Evolutionary conservation across 1,140 invertebrate genomes (phyloP), one percentile per base, ranked within the genome.

Genomic region (Drosophila repleta): DNA sequence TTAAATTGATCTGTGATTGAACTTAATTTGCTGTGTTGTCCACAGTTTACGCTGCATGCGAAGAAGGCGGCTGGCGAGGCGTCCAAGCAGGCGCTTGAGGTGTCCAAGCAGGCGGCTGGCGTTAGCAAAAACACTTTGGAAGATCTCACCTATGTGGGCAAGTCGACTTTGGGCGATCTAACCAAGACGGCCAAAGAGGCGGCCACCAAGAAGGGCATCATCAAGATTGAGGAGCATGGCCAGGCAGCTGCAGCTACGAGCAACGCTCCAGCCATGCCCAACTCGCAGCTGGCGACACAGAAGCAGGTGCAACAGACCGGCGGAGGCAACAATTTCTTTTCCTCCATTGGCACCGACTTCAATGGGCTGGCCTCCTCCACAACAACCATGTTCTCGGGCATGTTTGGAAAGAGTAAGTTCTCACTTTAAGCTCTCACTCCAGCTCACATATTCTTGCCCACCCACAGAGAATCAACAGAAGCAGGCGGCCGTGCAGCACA

Each of bases 361-460:
- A 98, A 98, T 91, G 97, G 97, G 4, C 94, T 98, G 51, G 97
- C 97, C 21, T 95, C 96, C 7, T 96, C 97, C 82, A 98, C 97
- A 0, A 96, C 96, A 4, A 97, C 95, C 81, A 97, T 98, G 95
- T 97, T 98, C 82, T 97, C 96, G 64, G 97, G 97, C 90, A 94
- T 98, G 74, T 98, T 98, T 90, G 92, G 92, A 18, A 94, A 94
- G 91, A 95, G 95, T 94, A 80, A 74, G 84, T 57, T 11, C 4
- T 4, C 1, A n/a, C 1, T 1, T 2, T 7, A 4, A 17, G 1
- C 2, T 1, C 1, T 20, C 17, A 4, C 4, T 39, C 4, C 8
- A 15, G 4, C n/a, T 15, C 4, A 18, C 4, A 8, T 43, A 18
- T 43, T 17, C 0, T 17, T 6, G 3, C 43, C 4, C 1, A 0